Conservation (phyloP, 2,888 invertebrate species). For the Oscheius sp. region DNA sequence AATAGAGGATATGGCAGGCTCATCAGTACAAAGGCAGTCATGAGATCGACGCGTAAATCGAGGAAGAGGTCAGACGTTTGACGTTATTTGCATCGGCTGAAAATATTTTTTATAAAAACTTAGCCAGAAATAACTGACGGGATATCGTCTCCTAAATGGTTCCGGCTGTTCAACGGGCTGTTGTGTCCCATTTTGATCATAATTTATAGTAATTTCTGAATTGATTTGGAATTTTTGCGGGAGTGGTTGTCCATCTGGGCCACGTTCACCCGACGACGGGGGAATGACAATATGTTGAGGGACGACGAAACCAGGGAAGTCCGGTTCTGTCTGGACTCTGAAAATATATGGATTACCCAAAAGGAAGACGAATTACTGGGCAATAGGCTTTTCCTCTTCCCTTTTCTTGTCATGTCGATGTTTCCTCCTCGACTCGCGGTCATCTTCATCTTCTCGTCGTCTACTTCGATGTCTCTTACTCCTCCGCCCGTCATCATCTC, state of each 20-base stretch:
- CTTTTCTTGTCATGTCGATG: conserved; percentile 11
- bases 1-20: conserved; percentile 16
- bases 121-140: neutral
- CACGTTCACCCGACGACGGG: conserved; percentile 58
- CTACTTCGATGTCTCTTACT: conserved; percentile 24
- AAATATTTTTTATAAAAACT: neutral
- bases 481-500: conserved; percentile 34
- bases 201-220: conserved; percentile 72
- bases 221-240: conserved; percentile 71
- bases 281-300: conserved; percentile 72
- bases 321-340: conserved; percentile 12
- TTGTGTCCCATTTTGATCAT: conserved; percentile 51
- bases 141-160: conserved; percentile 4
- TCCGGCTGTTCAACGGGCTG: conserved; percentile 7
- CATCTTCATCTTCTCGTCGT: conserved; percentile 8
- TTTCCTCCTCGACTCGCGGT: conserved; percentile 24
- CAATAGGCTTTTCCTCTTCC: conserved; percentile 17
- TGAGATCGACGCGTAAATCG: conserved; percentile 29
- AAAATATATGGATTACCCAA: neutral
- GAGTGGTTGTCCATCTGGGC: conserved; percentile 60
- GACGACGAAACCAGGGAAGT: conserved; percentile 61
- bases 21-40: conserved; percentile 30
- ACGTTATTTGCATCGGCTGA: conserved; percentile 38
- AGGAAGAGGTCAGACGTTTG: conserved; percentile 31
- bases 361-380: neutral